Evolutionary conservation across 2,888 invertebrate species (phyloP), one percentile per base, ranked within the genome.

Genomic region (Microctonus brassicae): DNA sequence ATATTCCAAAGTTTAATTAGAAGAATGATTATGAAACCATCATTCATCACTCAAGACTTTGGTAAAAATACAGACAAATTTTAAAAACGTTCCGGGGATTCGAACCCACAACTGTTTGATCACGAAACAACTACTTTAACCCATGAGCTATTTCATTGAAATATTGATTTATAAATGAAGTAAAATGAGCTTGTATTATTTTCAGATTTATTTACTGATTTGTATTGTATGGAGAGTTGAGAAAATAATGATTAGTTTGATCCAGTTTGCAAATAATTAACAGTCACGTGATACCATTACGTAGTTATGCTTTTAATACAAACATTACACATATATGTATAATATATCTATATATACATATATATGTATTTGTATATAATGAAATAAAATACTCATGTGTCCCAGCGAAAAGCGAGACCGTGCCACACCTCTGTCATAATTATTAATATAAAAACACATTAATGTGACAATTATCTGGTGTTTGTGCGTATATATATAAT

Each of bases 401-500:
- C 77, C 76, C 78, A 76, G 71, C 70, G 70, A 74, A 55, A 73
- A 83, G 80, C 83, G 82, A 83, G 83, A 83, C 82, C 83, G 82
- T 83, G 83, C 81, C 82, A 83, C 82, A 83, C 82, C 82, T 82
- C 78, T 81, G 77, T 75, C 78, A 78, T 80, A 79, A 76, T 78
- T 77, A 34, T 55, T 22, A 61, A 80, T 63, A 17, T 77, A 82
- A 79, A 74, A 79, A 72, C 47, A 72, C 57, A 72, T 67, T 7
- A 17, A 58, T 70, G 70, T 62, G 24, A 42, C 72, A 63, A 72
- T 72, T 47, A 63, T 67, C n/a, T 24, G 13, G 39, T 34, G 13
- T 79, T 80, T 78, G 79, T 83, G 81, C 78, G 76, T 79, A 83
- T 79, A 80, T 81, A 47, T 47, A 47, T 77, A 77, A 81, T 77